These are phyloP conservation scores for Columbina picui DNA, from an alignment of 2,113 vertebrate genomes.

Conservation along the genomic window DNA sequence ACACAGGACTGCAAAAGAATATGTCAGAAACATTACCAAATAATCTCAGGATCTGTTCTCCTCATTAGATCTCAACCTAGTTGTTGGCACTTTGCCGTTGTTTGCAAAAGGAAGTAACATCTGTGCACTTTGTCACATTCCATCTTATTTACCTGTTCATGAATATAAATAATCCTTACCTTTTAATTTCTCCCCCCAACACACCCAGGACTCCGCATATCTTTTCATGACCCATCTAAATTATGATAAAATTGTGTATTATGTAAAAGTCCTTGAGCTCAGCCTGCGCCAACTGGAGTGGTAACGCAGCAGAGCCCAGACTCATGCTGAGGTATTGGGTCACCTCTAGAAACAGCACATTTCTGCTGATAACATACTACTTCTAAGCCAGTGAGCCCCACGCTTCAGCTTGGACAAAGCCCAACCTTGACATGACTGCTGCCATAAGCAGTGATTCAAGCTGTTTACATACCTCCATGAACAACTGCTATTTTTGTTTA, in stretches of 20 bases:
- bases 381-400: not conserved
- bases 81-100: not conserved
- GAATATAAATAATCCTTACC: not conserved
- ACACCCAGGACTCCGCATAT: not conserved
- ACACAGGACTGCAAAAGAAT: not conserved
- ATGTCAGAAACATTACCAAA: not conserved
- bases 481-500: not conserved
- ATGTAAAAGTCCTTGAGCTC: not conserved
- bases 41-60: not conserved
- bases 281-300: fast-evolving
- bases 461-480: not conserved
- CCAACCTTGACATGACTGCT: not conserved
- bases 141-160: not conserved
- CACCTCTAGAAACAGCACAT: not conserved
- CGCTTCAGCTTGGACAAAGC: not conserved
- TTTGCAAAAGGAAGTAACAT: not conserved
- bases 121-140: not conserved
- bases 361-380: not conserved
- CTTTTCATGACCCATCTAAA: not conserved
- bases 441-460: not conserved
- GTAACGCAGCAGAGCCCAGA: fast-evolving
- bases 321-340: not conserved
- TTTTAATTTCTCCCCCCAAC: not conserved
- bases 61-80: not conserved
- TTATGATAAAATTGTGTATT: not conserved